Evolutionary conservation across 1,140 invertebrate species (phyloP), one percentile per base, ranked within the genome.

Genomic region (Nilaparvata lugens): DNA sequence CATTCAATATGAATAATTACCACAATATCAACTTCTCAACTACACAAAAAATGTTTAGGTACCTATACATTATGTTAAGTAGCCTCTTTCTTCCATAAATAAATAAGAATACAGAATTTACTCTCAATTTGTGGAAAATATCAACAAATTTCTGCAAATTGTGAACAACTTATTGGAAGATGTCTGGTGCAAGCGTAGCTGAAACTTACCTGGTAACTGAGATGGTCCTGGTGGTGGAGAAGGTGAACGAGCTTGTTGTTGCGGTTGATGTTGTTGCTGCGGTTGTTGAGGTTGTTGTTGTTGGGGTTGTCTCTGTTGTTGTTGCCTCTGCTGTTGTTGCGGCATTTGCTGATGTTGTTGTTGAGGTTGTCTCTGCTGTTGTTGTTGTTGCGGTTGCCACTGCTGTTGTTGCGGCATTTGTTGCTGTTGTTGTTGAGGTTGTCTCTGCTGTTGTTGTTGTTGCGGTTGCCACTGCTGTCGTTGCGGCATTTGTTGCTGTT

Each of bases 341-440:
- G 67, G 68, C 11, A 69, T 66, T 61, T 70, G 70, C 23, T 70
- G 70, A 24, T 75, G 72, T 16, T 72, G 71, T 24, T 75, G 74
- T 24, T 72, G 71, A 18, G 72, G 68, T 19, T 72, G 68, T 52
- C 76, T 75, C 16, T 68, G 60, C 48, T 69, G 53, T 7, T 62
- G 61, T 42, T 66, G 65, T 14, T 61, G 38, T 21, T 54, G 35
- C 25, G 57, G 61, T n/a, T 70, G 68, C 56, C 78, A 78, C 62
- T 82, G 81, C 43, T 74, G 81, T 54, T 82, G 81, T 54, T 82
- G 81, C 58, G 70, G 78, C 63, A 72, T 48, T 75, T 21, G 74
- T 53, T 64, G 67, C 59, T 63, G 67, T 57, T 40, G 69, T 67
- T 65, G 69, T 56, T 52, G 73, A 52, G 59, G 68, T n/a, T n/a